Base-by-base conservation (phyloP, 1,140 invertebrate genomes). In the Onthophagus taurus region DNA sequence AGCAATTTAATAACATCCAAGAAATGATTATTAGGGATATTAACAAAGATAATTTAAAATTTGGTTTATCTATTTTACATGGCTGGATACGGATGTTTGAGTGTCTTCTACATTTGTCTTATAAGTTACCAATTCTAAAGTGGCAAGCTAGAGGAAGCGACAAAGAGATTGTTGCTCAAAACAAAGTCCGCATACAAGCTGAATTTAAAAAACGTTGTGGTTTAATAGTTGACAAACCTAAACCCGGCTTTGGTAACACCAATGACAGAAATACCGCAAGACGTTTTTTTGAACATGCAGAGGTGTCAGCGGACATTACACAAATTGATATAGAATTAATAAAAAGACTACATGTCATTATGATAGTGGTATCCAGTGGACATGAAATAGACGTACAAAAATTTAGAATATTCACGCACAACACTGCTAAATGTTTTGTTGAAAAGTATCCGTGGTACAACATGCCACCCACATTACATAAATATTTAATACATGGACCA, bases 361-460 rank as follows among this genome's bases (percentile, higher is more conserved):
- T 45, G 13, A 39, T 31, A 26, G 23, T 30, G 4, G 29, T 45
- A 19, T 31, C 14, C n/a, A 38, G 20, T 20, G 18, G 20, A 20
- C 31, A 35, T 16, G 38, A 42, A 30, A 18, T 42, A 7, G 31
- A 35, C 26, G 14, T 35, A 4, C 12, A 35, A 21, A 44, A 35
- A 34, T n/a, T n/a, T n/a, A 21, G 16, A 18, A 21, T 4, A 18
- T 36, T 24, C 11, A 14, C 7, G 12, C 31, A 44, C 12, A 31
- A 48, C 18, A 48, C 39, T 11, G 46, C 46, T 13, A n/a, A 26
- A 34, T 48, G 37, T 21, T 42, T 44, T 33, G 34, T 49, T 21
- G 2, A 26, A 23, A 26, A 17, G 26, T 50, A 47, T 35, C 37
- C 44, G 11, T 50, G 48, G 33, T 50, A 47, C 38, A 46, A 43